Evolutionary conservation across 2,797 vertebrate genomes (phyloP), one percentile per base, ranked within the genome.

Genomic region (Apodemus agrarius): DNA sequence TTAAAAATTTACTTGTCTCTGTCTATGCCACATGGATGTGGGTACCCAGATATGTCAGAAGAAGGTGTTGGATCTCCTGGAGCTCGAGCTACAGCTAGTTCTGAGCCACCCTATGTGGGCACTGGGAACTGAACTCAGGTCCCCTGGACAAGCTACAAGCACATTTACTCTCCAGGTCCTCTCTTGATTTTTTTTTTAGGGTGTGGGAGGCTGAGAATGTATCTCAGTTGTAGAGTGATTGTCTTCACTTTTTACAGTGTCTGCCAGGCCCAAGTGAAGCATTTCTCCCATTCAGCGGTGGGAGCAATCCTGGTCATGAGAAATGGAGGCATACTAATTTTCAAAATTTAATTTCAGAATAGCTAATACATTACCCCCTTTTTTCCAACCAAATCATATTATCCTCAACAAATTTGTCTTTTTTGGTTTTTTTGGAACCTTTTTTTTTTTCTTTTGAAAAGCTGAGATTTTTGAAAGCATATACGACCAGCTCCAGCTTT

Each of bases 271-370:
- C 31, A 46, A 13, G 37, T 19, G 49, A 21, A 52, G 37, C 88
- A 34, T 49, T 76, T 37, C 54, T n/a, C 37, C 16, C 43, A 7
- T n/a, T 52, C 37, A 40, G 12, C 31, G 93, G 54, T 13, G 74
- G 76, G 69, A 31, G 6, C 22, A 49, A 69, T 6, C 11, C 6
- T 2, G 78, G 8, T 46, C n/a, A 61, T 90, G 61, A 87, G 43
- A 82, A 69, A 86, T 34, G 17, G 31, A 7, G 14, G 4, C 52
- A 37, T 74, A 95, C 46, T 49, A 67, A 37, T 65, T 34, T 59
- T 4, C 34, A 83, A 90, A 80, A 79, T 59, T 84, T 88, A 84
- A 97, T 65, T 84, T 93, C 29, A 79, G 29, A 29, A 78, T 49
- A 31, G 26, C 78, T n/a, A 76, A 87, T 75, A 85, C 91, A 75